A percentile compares a stretch with the other conserved stretches of the same genome.
Evolutionary conservation across 2,888 invertebrate genomes (phyloP).

Genomic region (Ectemnius continuus): DNA sequence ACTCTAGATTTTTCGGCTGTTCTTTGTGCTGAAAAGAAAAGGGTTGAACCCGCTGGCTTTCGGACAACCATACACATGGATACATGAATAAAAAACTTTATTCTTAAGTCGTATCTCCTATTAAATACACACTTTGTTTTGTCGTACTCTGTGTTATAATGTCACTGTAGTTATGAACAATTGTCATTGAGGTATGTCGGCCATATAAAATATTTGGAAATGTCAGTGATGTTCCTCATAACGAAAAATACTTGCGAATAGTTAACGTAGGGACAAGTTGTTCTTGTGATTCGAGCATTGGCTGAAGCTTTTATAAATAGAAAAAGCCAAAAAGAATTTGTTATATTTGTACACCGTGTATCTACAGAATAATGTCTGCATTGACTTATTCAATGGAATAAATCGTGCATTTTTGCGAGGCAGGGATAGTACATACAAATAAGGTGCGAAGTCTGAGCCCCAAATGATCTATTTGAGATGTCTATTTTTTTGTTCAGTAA

Average conservation of each 20-base stretch:
- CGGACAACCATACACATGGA: constrained; percentile 55
- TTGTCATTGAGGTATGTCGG: constrained; percentile 35
- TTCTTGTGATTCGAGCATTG: background rate
- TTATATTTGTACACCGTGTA: background rate
- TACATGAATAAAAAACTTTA: constrained; percentile 60
- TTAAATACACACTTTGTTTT: constrained; percentile 45
- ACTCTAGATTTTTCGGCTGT: constrained; percentile 69
- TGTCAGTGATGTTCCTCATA: background rate
- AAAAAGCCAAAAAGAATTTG: constrained; percentile 1
- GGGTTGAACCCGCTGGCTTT: constrained; percentile 63
- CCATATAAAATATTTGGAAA: constrained; percentile 12
- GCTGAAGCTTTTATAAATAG: background rate
- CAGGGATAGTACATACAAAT: constrained; percentile 4
- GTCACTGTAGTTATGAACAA: constrained; percentile 36
- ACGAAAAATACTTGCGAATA: constrained; percentile 19
- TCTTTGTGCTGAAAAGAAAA: constrained; percentile 61
- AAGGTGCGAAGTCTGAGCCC: background rate
- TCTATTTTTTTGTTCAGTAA: background rate
- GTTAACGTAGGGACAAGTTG: constrained; percentile 11
- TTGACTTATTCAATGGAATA: background rate
- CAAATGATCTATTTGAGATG: constrained; percentile 1
- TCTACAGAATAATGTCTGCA: background rate
- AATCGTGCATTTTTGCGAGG: background rate
- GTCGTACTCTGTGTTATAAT: constrained; percentile 40
- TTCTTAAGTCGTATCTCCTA: constrained; percentile 46